These are phyloP conservation scores for Drosophila arizonae DNA, from an alignment of 1,140 invertebrate genomes.

Conservation along the genomic window DNA sequence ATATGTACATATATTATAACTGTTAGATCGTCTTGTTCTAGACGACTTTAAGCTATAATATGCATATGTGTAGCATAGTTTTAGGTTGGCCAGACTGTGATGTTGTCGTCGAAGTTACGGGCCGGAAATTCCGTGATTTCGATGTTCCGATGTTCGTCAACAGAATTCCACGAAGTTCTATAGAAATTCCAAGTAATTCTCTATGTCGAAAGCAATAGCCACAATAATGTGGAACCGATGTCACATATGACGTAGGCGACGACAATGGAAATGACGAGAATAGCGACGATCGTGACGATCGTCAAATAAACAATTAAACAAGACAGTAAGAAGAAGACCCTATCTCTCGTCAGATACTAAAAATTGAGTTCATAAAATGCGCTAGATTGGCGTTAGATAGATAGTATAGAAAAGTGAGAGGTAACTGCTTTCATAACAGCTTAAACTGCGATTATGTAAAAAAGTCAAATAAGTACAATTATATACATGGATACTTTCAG, in stretches of 20 bases:
- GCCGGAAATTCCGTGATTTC: constrained; percentile 23
- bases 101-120: neutral
- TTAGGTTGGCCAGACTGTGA: neutral
- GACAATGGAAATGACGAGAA: constrained; percentile 2
- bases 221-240: too few species aligned
- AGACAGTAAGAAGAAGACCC: neutral
- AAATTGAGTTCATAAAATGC: neutral
- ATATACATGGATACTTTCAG: too few species aligned
- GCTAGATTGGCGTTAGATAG: too few species aligned
- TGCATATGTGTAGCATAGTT: neutral
- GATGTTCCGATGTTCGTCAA: neutral
- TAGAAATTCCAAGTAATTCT: constrained; percentile 32
- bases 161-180: constrained; percentile 35
- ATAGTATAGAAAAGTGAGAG: too few species aligned
- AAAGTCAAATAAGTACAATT: too few species aligned
- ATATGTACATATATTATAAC: constrained; percentile 12
- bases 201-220: neutral
- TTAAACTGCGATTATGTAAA: too few species aligned
- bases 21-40: neutral
- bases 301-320: constrained; percentile 3
- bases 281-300: constrained; percentile 9
- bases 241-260: constrained; percentile 9
- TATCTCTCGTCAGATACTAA: neutral
- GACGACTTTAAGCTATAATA: too few species aligned
- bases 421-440: too few species aligned